Evolutionary conservation across 2,888 invertebrate genomes (phyloP).

Genomic region (Leptopilina drosophilae): DNA sequence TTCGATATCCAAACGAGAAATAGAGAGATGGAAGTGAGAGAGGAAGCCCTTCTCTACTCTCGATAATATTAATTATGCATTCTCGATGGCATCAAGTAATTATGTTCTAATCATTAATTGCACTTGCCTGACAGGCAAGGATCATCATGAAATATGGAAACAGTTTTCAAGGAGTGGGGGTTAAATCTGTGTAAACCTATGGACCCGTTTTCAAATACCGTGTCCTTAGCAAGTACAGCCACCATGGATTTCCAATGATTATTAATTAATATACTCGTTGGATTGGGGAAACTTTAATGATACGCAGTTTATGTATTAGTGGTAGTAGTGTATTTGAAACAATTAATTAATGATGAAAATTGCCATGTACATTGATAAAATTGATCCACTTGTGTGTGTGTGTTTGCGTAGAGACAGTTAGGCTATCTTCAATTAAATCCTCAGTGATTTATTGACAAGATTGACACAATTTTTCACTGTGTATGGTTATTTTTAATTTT

Average conservation of each 20-base stretch:
- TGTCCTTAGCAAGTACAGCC: constrained; percentile 11
- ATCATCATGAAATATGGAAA: constrained; percentile 31
- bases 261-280: constrained; percentile 24
- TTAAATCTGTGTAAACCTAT: constrained; percentile 26
- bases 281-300: background rate
- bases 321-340: background rate
- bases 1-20: background rate
- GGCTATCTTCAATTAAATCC: background rate
- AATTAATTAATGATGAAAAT: constrained; percentile 15
- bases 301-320: background rate
- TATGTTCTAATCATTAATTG: constrained; percentile 40
- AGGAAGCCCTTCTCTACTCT: background rate
- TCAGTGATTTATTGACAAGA: background rate
- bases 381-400: background rate
- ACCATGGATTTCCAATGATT: constrained; percentile 33
- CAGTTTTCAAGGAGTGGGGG: background rate
- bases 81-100: constrained; percentile 37
- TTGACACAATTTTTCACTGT: no score
- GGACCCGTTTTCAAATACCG: constrained; percentile 7
- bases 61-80: constrained; percentile 39
- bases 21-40: no score
- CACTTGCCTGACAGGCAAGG: constrained; percentile 9
- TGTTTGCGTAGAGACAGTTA: background rate
- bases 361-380: constrained; percentile 6
- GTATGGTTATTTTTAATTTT: no score